Conservation (phyloP, 2,888 invertebrate genomes). For the Asteroscopus sphinx region DNA sequence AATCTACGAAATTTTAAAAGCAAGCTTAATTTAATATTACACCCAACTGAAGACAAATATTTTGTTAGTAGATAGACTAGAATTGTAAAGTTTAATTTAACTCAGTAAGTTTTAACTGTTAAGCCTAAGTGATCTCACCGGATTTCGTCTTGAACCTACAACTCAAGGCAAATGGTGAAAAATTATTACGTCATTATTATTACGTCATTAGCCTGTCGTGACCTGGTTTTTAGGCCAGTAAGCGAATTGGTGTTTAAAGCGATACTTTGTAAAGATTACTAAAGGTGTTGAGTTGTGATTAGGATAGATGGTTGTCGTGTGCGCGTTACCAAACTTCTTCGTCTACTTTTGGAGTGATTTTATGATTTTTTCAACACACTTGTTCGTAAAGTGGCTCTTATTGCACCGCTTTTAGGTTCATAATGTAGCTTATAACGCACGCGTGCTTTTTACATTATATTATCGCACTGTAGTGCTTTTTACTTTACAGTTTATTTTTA, state of each 20-base stretch:
- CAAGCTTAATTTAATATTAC: conserved; percentile 39
- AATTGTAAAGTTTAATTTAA: conserved; percentile 35
- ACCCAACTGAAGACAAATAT: conserved; percentile 37
- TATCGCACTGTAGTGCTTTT: too few species aligned
- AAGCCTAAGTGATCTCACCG: conserved; percentile 35
- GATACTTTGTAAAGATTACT: not conserved
- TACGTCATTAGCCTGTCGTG: too few species aligned
- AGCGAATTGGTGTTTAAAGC: not conserved
- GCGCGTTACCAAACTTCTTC: not conserved
- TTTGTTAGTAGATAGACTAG: conserved; percentile 37
- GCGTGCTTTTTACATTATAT: too few species aligned
- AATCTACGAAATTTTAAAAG: conserved; percentile 21
- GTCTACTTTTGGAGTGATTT: too few species aligned
- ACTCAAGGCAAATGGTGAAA: conserved; percentile 1
- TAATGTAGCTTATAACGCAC: too few species aligned
- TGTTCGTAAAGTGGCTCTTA: too few species aligned
- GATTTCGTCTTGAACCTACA: conserved; percentile 20
- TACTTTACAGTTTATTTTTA: too few species aligned
- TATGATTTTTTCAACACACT: too few species aligned
- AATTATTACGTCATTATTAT: conserved; percentile 5
- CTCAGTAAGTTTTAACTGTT: conserved; percentile 37
- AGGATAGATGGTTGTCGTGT: not conserved
- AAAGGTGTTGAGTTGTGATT: too few species aligned
- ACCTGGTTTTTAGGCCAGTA: conserved; percentile 10
- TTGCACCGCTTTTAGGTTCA: too few species aligned